Evolutionary conservation across 2,113 vertebrate species (phyloP).

Genomic region (Stigmatopora nigra): DNA sequence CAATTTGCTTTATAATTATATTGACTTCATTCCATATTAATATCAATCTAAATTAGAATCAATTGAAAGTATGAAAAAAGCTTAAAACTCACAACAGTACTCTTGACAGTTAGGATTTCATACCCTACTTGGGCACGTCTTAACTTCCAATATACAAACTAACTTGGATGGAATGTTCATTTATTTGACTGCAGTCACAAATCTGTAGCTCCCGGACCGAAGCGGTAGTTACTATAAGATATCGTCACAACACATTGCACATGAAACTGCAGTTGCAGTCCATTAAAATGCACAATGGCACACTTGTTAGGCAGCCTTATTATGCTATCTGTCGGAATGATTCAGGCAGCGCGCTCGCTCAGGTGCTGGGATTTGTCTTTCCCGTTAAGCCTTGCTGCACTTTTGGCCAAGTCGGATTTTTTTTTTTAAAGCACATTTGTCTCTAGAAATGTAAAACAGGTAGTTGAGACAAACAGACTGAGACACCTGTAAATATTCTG

Average conservation of each 20-base stretch:
- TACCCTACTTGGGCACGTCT: neutral
- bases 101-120: neutral
- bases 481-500: conserved; percentile 22
- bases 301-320: conserved; percentile 42
- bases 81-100: neutral
- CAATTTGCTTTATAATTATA: too few species aligned
- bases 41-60: neutral
- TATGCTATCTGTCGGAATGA: conserved; percentile 27
- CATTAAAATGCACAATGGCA: conserved; percentile 37
- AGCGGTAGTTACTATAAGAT: conserved; percentile 26
- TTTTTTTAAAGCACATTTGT: conserved; percentile 38
- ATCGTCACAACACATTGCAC: conserved; percentile 17
- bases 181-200: conserved; percentile 33
- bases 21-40: too few species aligned
- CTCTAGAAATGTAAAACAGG: conserved; percentile 19
- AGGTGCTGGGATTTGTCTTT: conserved; percentile 33
- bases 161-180: neutral
- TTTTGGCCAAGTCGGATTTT: conserved; percentile 36
- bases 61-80: neutral
- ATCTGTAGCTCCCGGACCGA: conserved; percentile 31
- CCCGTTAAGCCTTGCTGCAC: conserved; percentile 24
- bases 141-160: conserved; percentile 6
- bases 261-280: conserved; percentile 26
- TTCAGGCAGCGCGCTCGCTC: conserved; percentile 22
- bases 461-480: conserved; percentile 27